Evolutionary conservation across 1,140 invertebrate species (phyloP).

Genomic region (Pachypsylla venusta): DNA sequence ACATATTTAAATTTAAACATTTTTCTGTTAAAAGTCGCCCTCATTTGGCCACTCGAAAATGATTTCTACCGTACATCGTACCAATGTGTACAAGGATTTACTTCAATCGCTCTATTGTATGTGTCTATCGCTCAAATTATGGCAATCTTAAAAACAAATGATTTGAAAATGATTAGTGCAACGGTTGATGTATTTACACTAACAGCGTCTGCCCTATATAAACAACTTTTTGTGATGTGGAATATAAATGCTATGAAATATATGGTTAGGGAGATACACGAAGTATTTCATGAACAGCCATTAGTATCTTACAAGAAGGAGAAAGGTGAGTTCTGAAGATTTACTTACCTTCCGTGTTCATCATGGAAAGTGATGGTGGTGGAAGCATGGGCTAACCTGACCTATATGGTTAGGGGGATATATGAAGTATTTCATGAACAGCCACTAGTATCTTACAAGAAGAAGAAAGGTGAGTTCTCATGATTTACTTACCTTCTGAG

Average conservation of each 20-base stretch:
- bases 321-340: no score
- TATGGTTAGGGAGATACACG: background rate
- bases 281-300: background rate
- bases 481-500: no score
- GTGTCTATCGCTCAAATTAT: background rate
- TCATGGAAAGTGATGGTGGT: no score
- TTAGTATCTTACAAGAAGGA: background rate
- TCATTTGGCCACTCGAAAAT: background rate
- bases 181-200: constrained; percentile 11
- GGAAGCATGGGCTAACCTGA: no score
- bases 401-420: background rate
- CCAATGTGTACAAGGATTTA: background rate
- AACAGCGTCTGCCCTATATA: constrained; percentile 10
- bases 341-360: no score
- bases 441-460: no score
- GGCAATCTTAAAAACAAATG: constrained; percentile 1
- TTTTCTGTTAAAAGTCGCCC: background rate
- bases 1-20: background rate
- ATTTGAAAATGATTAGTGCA: constrained; percentile 9
- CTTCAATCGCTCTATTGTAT: background rate
- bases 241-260: background rate
- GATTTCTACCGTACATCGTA: background rate
- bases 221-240: background rate
- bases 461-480: constrained; percentile 7
- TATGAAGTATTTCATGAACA: background rate